Base-by-base conservation (phyloP, 2,888 invertebrate species). In the Endotricha flammealis region DNA sequence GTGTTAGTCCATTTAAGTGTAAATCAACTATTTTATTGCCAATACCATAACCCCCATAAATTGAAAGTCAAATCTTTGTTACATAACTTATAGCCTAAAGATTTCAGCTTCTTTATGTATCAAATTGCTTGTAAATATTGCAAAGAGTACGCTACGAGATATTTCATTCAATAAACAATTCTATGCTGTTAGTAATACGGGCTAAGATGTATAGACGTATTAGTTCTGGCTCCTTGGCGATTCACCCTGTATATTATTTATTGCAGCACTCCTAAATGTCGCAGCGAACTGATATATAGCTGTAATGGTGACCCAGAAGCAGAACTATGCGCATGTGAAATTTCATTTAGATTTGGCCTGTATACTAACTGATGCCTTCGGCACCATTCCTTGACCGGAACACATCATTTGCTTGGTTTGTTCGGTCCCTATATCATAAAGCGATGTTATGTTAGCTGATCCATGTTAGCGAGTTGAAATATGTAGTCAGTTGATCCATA, bases 281-380 rank as follows among this genome's bases (percentile, higher is more conserved):
- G 12, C 25, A 27, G 24, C 17, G 16, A 25, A 6, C 25, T 33
- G 32, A 33, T 27, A 33, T 33, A 33, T 33, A 24, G 10, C 25
- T 16, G 11, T 23, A n/a, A 20, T 20, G n/a, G 20, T 33, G 32
- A 33, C 32, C 32, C 25, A 16, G 7, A 20, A 20, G 17, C 16
- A 25, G 17, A 33, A 33, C 23, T 33, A 33, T 27, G 32, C 32
- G 32, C 32, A 27, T 24, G 25, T 24, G 32, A 33, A 33, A 33
- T 25, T 33, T 33, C 11, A 24, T 33, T 33, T 10, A 27, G 17
- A 33, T 33, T 17, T 16, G 4, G 32, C 13, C 20, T n/a, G 20
- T 20, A 20, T 20, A 4, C 20, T n/a, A n/a, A n/a, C n/a, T n/a
- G n/a, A n/a, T n/a, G n/a, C n/a, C n/a, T n/a, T n/a, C n/a, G n/a